Conservation (phyloP, 1,140 invertebrate species). For the Dinoponera quadriceps region DNA sequence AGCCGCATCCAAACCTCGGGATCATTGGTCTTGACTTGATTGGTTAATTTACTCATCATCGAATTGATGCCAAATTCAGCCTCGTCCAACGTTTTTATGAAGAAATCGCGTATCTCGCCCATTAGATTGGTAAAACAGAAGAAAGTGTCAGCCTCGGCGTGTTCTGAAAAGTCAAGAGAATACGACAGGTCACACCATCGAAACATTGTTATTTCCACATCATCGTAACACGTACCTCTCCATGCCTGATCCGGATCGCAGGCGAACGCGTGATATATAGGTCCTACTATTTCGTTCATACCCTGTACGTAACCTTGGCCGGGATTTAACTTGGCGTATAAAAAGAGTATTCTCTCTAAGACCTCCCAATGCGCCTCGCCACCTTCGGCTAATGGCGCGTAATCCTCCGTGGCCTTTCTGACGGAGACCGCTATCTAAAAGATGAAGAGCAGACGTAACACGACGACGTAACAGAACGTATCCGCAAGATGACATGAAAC, state of each 20-base stretch:
- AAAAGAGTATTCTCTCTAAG: slow-evolving; percentile 97
- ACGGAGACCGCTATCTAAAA: slow-evolving; percentile 87
- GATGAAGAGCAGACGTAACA: slow-evolving; percentile 31
- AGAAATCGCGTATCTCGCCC: slow-evolving; percentile 98
- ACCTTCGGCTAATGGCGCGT: slow-evolving; percentile 92
- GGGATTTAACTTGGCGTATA: slow-evolving; percentile 99
- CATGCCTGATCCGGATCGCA: slow-evolving; percentile 93
- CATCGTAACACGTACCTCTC: slow-evolving; percentile 87
- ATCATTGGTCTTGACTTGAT: slow-evolving; percentile 92
- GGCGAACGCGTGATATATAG: slow-evolving; percentile 99
- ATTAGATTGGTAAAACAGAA: slow-evolving; percentile 99
- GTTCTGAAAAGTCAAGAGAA: slow-evolving; percentile 88
- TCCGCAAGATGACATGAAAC: not conserved
- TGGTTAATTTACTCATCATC: slow-evolving; percentile 93
- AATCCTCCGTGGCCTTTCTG: slow-evolving; percentile 91
- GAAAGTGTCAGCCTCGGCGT: slow-evolving; percentile 98
- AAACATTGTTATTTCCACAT: not conserved
- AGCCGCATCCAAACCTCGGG: slow-evolving; percentile 91
- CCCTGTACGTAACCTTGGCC: slow-evolving; percentile 99
- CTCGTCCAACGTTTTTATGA: slow-evolving; percentile 98
- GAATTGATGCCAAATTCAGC: slow-evolving; percentile 94
- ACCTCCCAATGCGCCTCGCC: slow-evolving; percentile 98
- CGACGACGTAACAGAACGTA: not conserved
- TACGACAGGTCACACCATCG: too few relatives aligned
- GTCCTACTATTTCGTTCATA: slow-evolving; percentile 99